Base-by-base conservation (phyloP, 2,113 vertebrate genomes). In the Ellobius talpinus region DNA sequence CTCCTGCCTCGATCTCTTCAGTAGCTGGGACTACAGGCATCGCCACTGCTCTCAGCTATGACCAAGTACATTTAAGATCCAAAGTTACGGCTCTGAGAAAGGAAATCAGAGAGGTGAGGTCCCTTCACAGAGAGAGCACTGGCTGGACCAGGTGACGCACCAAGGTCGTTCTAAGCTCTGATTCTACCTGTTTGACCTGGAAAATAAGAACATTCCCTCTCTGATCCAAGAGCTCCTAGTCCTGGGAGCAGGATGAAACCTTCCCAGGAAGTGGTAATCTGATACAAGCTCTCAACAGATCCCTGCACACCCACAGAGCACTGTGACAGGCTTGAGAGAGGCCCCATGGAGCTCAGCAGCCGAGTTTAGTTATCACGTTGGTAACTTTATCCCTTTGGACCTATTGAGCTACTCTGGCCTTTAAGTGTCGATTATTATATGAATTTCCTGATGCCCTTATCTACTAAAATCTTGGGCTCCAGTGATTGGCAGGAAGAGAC, bases 331-430 rank as follows among this genome's bases (percentile, higher is more conserved):
- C 72, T 42, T 2, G 23, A n/a, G 65, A 42, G 31, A 39, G 42
- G 13, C 16, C 14, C 0, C 0, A 2, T 5, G 58, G 86, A 90
- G 39, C 50, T 66, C 9, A 36, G 58, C 24, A 81, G 61, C 58
- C 16, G 5, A 81, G 68, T 77, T 86, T 78, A 81, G 87, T 66
- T 94, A 85, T 95, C 52, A 88, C 66, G 33, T 77, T 89, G 65
- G 1, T 91, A 86, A 73, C 66, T 87, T 78, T 84, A 91, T 95
- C 92, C 95, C 97, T 96, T 58, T 21, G 68, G 4, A 23, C 33
- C 66, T 91, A 16, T 74, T 93, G 87, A 89, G 72, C 47, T 68
- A 39, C 86, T 86, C n/a, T 16, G 78, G 90, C 90, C 61, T 91
- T 85, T n/a, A 5, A 87, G 94, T 65, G 58, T n/a, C 47, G 36